A percentile compares a stretch with the other conserved stretches of the same genome.
These are phyloP conservation scores for Papilio aristodemus DNA, from an alignment of 1,140 invertebrate genomes.

Conservation along the genomic window DNA sequence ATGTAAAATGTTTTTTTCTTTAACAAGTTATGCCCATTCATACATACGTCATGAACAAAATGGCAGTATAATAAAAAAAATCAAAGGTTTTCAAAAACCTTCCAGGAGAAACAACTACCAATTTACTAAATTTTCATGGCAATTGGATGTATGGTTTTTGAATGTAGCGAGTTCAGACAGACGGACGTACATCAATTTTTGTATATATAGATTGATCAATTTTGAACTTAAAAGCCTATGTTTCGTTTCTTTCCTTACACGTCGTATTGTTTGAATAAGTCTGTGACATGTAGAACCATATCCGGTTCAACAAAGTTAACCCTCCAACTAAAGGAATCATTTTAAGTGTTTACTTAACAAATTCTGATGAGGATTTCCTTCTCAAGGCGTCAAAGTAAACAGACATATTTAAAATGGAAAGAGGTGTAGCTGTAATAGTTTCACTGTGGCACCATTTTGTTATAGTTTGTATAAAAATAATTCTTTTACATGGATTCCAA, in stretches of 20 bases:
- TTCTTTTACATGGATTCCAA: not conserved
- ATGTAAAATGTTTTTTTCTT: too few species aligned
- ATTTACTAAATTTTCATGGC: too few species aligned
- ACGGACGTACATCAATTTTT: too few species aligned
- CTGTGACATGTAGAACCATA: not conserved
- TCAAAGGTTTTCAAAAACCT: too few species aligned
- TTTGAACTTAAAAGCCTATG: not conserved
- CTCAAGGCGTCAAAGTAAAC: constrained; percentile 24
- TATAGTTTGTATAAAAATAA: not conserved
- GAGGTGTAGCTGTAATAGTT: not conserved
- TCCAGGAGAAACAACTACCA: too few species aligned
- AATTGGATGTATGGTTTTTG: too few species aligned
- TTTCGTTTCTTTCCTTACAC: not conserved
- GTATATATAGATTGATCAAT: too few species aligned
- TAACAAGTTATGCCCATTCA: too few species aligned
- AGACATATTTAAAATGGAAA: constrained; percentile 10
- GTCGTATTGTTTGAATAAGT: not conserved
- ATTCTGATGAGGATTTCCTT: constrained; percentile 28
- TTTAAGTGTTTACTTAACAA: constrained; percentile 4
- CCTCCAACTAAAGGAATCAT: not conserved
- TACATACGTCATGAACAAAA: too few species aligned
- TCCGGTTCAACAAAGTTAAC: not conserved
- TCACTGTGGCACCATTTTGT: not conserved
- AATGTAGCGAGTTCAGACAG: too few species aligned
- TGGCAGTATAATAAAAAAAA: too few species aligned